These are phyloP conservation scores for Cheiracanthium punctorium DNA, from an alignment of 2,888 invertebrate genomes.

Conservation along the genomic window DNA sequence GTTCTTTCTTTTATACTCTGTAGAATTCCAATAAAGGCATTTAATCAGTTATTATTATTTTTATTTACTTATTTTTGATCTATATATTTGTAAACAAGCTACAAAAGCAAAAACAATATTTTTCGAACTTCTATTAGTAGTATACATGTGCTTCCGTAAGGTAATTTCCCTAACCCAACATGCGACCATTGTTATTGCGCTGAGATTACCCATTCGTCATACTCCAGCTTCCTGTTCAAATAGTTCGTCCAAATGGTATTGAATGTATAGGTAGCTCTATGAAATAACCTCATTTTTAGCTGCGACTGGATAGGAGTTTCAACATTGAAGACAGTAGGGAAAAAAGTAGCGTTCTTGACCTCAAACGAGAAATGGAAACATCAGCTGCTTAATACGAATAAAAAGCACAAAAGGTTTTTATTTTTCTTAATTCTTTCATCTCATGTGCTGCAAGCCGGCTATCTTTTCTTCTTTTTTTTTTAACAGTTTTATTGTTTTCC, in stretches of 20 bases:
- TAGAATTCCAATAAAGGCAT: too few relatives aligned
- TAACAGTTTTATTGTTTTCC: too few relatives aligned
- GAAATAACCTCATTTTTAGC: background rate
- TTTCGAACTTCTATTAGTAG: too few relatives aligned
- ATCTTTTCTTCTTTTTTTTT: background rate
- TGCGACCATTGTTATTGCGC: background rate
- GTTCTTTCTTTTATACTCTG: too few relatives aligned
- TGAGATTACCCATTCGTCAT: background rate
- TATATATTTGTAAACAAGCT: too few relatives aligned
- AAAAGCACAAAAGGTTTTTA: background rate
- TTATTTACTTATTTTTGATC: too few relatives aligned
- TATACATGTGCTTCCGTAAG: too few relatives aligned
- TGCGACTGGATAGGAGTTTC: background rate
- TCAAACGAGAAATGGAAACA: background rate
- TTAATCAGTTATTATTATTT: too few relatives aligned
- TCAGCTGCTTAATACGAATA: background rate
- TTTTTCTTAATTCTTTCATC: background rate
- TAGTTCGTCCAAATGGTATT: background rate
- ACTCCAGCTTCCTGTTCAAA: background rate
- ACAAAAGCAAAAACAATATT: too few relatives aligned
- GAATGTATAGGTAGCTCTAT: background rate
- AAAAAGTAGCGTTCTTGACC: conserved; percentile 7
- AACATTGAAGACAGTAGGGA: background rate
- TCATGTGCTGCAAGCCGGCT: background rate
- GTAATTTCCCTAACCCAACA: background rate